Evolutionary conservation across 2,113 vertebrate genomes (phyloP).

Genomic region (Vombatus ursinus): DNA sequence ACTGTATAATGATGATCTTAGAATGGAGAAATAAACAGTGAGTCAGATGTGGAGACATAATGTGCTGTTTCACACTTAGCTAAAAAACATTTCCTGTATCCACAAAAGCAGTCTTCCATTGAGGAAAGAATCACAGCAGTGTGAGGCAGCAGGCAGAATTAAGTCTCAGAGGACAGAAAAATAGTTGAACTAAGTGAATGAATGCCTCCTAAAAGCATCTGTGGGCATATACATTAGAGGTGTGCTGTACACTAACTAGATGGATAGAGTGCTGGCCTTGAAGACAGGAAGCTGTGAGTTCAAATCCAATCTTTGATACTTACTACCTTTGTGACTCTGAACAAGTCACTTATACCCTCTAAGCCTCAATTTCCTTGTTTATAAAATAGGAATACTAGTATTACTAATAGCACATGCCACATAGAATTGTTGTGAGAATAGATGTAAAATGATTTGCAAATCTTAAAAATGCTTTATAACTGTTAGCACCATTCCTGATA

Average conservation of each 20-base stretch:
- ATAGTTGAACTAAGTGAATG: neutral
- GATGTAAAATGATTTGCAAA: neutral
- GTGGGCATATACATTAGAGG: neutral
- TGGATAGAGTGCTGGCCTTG: neutral
- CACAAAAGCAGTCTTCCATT: constrained; percentile 3
- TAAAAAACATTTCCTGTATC: neutral
- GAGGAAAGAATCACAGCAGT: constrained; percentile 9
- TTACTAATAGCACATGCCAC: neutral
- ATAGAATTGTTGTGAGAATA: neutral
- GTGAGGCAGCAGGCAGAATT: constrained; percentile 27
- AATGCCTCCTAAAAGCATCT: neutral
- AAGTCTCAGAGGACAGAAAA: constrained; percentile 25
- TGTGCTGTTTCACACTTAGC: constrained; percentile 1
- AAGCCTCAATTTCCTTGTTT: neutral
- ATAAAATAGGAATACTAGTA: neutral
- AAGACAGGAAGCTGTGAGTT: neutral
- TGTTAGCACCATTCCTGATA: neutral
- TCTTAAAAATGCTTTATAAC: neutral
- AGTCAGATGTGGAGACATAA: neutral
- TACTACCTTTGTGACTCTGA: neutral
- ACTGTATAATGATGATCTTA: constrained; percentile 5
- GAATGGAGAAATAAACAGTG: constrained; percentile 13
- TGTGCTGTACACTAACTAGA: constrained; percentile 20
- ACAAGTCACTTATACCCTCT: neutral
- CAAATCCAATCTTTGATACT: neutral